phyloP scores from a whole-genome alignment of 2,888 invertebrate genomes.

The Temnothorax ravouxi region DNA sequence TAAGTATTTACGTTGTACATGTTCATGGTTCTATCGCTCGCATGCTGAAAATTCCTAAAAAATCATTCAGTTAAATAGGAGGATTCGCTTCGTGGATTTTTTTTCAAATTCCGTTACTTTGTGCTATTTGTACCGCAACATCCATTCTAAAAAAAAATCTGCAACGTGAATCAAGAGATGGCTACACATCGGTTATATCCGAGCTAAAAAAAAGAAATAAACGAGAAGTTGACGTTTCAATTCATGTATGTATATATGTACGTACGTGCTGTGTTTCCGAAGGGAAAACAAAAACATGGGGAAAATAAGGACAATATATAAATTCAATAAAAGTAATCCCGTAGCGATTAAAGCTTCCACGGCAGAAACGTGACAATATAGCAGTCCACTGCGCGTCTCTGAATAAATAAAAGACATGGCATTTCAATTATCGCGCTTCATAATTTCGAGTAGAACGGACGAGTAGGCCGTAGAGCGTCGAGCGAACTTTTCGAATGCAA shows the following conservation, averaged over 20 bases:
- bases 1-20: not conserved
- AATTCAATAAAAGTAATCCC: conserved; percentile 37
- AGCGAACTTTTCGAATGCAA: conserved; percentile 17
- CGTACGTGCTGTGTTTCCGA: not conserved
- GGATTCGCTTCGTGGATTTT: not conserved
- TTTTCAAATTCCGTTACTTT: conserved; percentile 14
- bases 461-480: not conserved
- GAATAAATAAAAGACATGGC: conserved; percentile 32
- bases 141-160: conserved; percentile 17
- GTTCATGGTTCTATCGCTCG: not conserved
- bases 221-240: conserved; percentile 1
- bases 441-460: conserved; percentile 11
- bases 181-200: not conserved
- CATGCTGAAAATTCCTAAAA: not conserved
- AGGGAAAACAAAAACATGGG: not conserved
- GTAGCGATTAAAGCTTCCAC: not conserved
- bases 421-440: conserved; percentile 37
- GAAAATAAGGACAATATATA: conserved; percentile 13
- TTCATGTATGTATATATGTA: not conserved
- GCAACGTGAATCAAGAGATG: conserved; percentile 14
- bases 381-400: not conserved
- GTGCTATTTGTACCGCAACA: not conserved
- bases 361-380: conserved; percentile 21
- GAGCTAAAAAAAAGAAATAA: conserved; percentile 22
- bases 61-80: not conserved